Evolutionary conservation across 2,888 invertebrate genomes (phyloP).

Genomic region (Eristalis tenax): DNA sequence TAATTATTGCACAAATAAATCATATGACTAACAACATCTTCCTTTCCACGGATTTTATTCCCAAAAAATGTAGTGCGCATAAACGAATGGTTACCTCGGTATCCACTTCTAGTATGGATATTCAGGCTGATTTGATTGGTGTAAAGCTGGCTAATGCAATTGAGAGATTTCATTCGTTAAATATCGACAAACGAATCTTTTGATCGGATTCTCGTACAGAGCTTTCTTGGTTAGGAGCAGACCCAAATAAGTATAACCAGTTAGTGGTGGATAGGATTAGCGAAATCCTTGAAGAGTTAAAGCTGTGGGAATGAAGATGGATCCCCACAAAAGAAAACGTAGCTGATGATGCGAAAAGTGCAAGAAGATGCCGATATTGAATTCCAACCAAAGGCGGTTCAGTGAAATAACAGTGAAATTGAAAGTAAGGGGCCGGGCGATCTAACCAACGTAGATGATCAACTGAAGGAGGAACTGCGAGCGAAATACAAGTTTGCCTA

Average conservation of each 20-base stretch:
- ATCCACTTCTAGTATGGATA: slow-evolving; percentile 60
- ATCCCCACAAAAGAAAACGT: slow-evolving; percentile 59
- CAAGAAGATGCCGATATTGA: slow-evolving; percentile 10
- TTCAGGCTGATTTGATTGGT: no score
- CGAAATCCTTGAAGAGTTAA: slow-evolving; percentile 55
- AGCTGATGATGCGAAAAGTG: slow-evolving; percentile 64
- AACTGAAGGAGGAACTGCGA: slow-evolving; percentile 18
- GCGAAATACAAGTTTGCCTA: slow-evolving; percentile 1
- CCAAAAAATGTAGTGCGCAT: no score
- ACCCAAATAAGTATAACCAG: slow-evolving; percentile 64
- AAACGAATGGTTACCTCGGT: no score
- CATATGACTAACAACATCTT: no score
- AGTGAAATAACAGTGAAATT: slow-evolving; percentile 10
- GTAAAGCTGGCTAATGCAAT: no score
- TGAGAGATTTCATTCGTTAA: slow-evolving; percentile 34
- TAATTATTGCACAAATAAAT: no score
- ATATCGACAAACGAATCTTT: slow-evolving; percentile 47
- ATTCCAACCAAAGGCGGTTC: slow-evolving; percentile 35
- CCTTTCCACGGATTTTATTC: no score
- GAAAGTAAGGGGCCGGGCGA: slow-evolving; percentile 30
- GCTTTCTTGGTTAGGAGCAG: slow-evolving; percentile 72
- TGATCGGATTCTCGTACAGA: slow-evolving; percentile 73
- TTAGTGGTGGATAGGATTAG: slow-evolving; percentile 64
- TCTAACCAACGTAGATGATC: slow-evolving; percentile 8
- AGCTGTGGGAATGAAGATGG: slow-evolving; percentile 46